Evolutionary conservation across 2,113 vertebrate genomes (phyloP).

Genomic region (Uropsilus gracilis): DNA sequence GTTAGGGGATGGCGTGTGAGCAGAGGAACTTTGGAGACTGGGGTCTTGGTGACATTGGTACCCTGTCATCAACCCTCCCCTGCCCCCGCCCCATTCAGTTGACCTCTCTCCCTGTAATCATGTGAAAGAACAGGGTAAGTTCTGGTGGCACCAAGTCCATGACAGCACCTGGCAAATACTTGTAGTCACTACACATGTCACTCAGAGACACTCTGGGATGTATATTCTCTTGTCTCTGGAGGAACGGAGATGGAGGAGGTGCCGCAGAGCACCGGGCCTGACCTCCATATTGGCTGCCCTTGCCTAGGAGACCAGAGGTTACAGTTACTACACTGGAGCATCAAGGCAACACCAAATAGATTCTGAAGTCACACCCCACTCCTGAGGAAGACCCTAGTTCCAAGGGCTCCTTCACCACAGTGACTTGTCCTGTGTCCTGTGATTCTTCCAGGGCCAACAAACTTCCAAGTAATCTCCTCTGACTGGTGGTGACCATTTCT

Average conservation of each 20-base stretch:
- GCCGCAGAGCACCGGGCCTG: neutral
- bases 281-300: neutral
- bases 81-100: no score
- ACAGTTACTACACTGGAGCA: neutral
- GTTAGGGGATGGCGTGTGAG: rapidly evolving
- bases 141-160: rapidly evolving
- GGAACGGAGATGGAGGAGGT: no score
- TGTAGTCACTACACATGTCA: rapidly evolving
- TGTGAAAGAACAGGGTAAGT: neutral
- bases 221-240: neutral
- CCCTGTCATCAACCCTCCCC: neutral
- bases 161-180: neutral
- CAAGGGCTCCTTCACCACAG: neutral
- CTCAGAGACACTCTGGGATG: neutral
- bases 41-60: neutral
- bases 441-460: neutral
- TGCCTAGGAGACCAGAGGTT: neutral
- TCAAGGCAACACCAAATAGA: neutral
- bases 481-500: neutral
- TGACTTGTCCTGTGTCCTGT: neutral
- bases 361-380: neutral
- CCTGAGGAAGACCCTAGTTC: neutral
- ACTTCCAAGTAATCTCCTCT: neutral
- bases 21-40: neutral
- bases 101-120: no score